These are phyloP conservation scores for Escarpia spicata DNA, from an alignment of 2,888 invertebrate genomes.

Conservation along the genomic window DNA sequence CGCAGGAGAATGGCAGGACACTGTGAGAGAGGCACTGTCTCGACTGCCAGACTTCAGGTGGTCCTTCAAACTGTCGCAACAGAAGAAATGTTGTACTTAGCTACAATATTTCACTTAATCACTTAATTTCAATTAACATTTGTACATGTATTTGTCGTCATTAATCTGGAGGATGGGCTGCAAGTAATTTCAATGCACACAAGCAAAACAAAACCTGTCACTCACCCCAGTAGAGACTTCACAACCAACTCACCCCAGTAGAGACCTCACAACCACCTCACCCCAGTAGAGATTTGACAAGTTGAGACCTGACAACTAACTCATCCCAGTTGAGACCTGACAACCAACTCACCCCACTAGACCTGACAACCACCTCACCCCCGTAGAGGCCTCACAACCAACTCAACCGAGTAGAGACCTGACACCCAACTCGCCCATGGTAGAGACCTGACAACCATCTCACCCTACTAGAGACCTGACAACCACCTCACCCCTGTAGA, in stretches of 20 bases:
- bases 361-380: conserved; percentile 71
- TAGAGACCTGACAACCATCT: conserved; percentile 78
- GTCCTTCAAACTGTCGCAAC: conserved; percentile 60
- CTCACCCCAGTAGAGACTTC: no score
- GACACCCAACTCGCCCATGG: conserved; percentile 71
- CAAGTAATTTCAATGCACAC: no score
- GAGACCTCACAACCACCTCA: conserved; percentile 75
- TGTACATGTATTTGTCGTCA: no score
- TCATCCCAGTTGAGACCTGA: conserved; percentile 74
- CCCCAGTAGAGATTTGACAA: conserved; percentile 76
- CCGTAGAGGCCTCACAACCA: conserved; percentile 79
- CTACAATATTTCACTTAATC: neutral
- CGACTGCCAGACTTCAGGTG: conserved; percentile 64
- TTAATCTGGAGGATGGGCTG: no score
- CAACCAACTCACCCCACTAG: conserved; percentile 71
- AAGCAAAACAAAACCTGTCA: neutral
- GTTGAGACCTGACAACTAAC: conserved; percentile 78
- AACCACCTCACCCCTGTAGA: conserved; percentile 72
- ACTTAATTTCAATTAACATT: no score
- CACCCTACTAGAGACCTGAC: conserved; percentile 74
- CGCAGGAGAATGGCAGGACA: neutral
- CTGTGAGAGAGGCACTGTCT: conserved; percentile 48
- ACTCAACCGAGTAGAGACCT: conserved; percentile 73
- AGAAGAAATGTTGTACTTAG: conserved; percentile 14
- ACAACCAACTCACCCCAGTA: conserved; percentile 66